phyloP scores from a whole-genome alignment of 2,113 vertebrate species.

The Coturnix japonica region DNA sequence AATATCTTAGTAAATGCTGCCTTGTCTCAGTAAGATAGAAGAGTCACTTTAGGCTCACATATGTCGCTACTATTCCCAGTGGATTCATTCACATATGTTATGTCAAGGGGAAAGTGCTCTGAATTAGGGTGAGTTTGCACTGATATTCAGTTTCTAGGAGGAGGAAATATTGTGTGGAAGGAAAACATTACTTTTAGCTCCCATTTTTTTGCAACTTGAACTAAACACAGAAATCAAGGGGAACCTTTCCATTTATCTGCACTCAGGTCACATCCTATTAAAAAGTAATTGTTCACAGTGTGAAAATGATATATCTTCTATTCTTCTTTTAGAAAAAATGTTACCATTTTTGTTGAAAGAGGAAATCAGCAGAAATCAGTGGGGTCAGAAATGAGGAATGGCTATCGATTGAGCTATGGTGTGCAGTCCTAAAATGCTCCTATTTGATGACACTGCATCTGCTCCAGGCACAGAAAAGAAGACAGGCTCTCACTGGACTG shows the following conservation, averaged over 20 bases:
- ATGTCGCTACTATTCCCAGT: background rate
- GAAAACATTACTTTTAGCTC: background rate
- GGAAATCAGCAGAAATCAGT: background rate
- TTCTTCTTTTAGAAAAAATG: background rate
- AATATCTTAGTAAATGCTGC: accelerated
- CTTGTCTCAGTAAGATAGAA: background rate
- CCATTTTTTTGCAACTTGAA: background rate
- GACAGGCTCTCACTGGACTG: background rate
- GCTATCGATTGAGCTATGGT: background rate
- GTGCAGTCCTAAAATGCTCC: background rate
- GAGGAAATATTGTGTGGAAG: background rate
- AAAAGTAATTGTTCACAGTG: background rate
- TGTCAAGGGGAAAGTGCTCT: background rate
- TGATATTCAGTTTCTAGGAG: background rate
- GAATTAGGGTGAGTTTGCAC: background rate
- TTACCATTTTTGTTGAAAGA: background rate
- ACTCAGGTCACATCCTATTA: background rate
- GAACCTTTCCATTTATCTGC: background rate
- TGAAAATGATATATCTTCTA: background rate
- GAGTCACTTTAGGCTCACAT: accelerated
- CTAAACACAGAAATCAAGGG: background rate
- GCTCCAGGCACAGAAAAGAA: background rate
- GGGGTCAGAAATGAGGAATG: background rate
- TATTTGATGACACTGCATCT: background rate
- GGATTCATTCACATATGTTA: background rate